phyloP scores from a whole-genome alignment of 1,140 invertebrate species.

The Procambarus clarkii region DNA sequence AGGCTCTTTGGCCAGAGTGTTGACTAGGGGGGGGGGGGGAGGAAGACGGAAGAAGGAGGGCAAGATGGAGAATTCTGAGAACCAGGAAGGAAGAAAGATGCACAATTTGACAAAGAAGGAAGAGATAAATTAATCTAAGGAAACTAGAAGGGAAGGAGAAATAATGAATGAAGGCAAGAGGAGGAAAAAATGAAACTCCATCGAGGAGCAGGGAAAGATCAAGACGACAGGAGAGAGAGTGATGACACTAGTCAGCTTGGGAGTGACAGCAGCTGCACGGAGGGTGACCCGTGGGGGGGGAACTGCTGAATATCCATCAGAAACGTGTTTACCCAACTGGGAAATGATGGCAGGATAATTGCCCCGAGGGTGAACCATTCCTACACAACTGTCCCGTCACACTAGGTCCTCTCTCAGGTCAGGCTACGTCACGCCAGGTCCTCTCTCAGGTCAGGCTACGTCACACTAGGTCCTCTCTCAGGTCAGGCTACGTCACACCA shows the following conservation, averaged over 20 bases:
- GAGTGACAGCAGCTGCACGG: too few relatives aligned
- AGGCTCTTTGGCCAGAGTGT: background rate
- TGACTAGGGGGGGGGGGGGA: background rate
- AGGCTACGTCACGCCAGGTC: background rate
- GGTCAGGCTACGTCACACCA: too few relatives aligned
- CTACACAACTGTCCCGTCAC: background rate
- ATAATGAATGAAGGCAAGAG: background rate
- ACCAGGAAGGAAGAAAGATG: too few relatives aligned
- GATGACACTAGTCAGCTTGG: too few relatives aligned
- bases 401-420: background rate
- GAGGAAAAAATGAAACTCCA: background rate
- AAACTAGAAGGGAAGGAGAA: too few relatives aligned
- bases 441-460: background rate
- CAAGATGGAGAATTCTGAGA: too few relatives aligned
- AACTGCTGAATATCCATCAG: background rate
- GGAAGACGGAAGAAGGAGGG: background rate
- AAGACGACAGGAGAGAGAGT: too few relatives aligned
- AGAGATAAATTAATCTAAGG: too few relatives aligned
- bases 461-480: background rate
- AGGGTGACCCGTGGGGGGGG: too few relatives aligned
- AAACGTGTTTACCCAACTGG: background rate
- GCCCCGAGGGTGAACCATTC: background rate
- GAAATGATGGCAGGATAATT: background rate
- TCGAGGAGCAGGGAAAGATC: background rate
- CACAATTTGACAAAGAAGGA: too few relatives aligned